A percentile compares a stretch with the other conserved stretches of the same genome.
phyloP scores from a whole-genome alignment of 2,797 vertebrate species.

The Furcifer pardalis region DNA sequence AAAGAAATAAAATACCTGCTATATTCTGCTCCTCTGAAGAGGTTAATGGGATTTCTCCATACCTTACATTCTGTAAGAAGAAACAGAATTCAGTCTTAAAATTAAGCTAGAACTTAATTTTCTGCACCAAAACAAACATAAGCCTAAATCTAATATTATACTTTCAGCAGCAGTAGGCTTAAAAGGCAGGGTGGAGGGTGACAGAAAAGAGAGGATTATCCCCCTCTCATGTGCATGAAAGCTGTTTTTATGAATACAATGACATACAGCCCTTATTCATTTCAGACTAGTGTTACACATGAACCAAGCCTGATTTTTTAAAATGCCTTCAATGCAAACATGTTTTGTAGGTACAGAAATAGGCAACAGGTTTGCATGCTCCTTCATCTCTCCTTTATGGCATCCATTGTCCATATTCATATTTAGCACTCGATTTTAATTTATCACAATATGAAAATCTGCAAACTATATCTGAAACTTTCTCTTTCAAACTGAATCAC shows the following conservation, averaged over 20 bases:
- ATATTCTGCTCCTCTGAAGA: conserved; percentile 98
- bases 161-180: too few species aligned
- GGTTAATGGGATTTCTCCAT: conserved; percentile 97
- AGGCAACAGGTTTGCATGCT: neutral
- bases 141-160: neutral
- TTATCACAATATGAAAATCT: neutral
- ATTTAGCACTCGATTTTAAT: neutral
- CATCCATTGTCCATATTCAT: too few species aligned
- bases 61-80: conserved; percentile 92
- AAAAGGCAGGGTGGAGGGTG: too few species aligned
- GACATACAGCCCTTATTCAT: too few species aligned
- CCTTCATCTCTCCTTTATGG: neutral
- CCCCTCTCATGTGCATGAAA: too few species aligned
- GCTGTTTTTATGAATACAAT: too few species aligned
- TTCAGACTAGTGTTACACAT: too few species aligned
- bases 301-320: neutral
- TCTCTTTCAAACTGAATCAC: neutral
- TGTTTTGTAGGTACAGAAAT: neutral
- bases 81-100: conserved; percentile 4
- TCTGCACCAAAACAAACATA: neutral
- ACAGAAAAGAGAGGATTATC: too few species aligned
- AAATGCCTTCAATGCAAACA: neutral
- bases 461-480: neutral
- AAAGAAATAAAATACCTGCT: conserved; percentile 85
- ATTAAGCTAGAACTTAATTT: neutral